These are phyloP conservation scores for Eutolmus rufibarbis DNA, from an alignment of 2,888 invertebrate genomes.

Conservation along the genomic window DNA sequence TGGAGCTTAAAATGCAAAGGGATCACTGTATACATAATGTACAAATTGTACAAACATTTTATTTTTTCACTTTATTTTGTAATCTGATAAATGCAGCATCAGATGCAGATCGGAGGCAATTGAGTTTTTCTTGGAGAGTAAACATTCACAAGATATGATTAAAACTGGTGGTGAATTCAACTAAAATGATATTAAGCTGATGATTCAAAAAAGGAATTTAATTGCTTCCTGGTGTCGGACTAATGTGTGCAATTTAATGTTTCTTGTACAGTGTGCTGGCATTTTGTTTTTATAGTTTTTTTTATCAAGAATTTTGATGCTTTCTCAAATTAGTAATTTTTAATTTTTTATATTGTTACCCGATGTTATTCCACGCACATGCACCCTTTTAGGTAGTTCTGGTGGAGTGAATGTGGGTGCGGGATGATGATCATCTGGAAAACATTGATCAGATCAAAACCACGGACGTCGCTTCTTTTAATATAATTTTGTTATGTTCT, in stretches of 20 bases:
- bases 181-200: not conserved
- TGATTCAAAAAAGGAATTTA: not conserved
- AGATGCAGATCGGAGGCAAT: not conserved
- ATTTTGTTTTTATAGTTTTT: not conserved
- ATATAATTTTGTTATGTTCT: slow-evolving; percentile 49
- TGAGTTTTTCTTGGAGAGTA: not conserved
- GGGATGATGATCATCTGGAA: slow-evolving; percentile 97
- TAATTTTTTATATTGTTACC: slow-evolving; percentile 54
- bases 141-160: slow-evolving; percentile 26
- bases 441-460: slow-evolving; percentile 70
- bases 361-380: slow-evolving; percentile 86
- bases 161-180: not conserved
- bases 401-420: slow-evolving; percentile 98
- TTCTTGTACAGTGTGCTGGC: slow-evolving; percentile 33
- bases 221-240: not conserved
- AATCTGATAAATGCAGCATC: not conserved
- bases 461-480: slow-evolving; percentile 66
- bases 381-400: slow-evolving; percentile 98
- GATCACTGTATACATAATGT: not conserved
- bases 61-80: not conserved
- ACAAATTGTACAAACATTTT: not conserved
- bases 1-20: not conserved
- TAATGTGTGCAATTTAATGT: slow-evolving; percentile 22
- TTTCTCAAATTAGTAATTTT: slow-evolving; percentile 35
- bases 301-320: slow-evolving; percentile 25